A percentile compares a stretch with the other conserved stretches of the same genome.
These are phyloP conservation scores for Andrena dorsata DNA, from an alignment of 2,888 invertebrate genomes.

Conservation along the genomic window DNA sequence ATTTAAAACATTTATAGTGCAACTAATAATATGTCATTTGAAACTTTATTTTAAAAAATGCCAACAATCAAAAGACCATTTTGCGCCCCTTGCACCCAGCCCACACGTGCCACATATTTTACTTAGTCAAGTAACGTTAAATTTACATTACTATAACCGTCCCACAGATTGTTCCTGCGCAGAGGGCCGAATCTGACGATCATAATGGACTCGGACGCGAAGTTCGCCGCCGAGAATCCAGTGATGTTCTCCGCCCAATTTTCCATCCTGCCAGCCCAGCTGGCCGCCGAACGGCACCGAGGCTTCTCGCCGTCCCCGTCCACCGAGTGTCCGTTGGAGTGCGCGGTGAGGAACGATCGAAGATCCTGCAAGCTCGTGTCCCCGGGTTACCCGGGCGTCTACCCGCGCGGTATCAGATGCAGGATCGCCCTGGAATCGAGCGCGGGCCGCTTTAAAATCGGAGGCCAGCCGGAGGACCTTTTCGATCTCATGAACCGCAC, in stretches of 20 bases:
- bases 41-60: too few species aligned
- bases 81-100: too few species aligned
- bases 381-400: slow-evolving; percentile 79
- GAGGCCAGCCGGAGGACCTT: slow-evolving; percentile 75
- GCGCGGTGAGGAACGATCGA: slow-evolving; percentile 76
- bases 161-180: slow-evolving; percentile 74
- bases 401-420: slow-evolving; percentile 78
- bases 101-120: too few species aligned
- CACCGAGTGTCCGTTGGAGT: slow-evolving; percentile 77
- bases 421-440: slow-evolving; percentile 76
- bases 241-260: slow-evolving; percentile 81
- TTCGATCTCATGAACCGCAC: slow-evolving; percentile 80
- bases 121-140: too few species aligned
- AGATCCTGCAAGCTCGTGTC: slow-evolving; percentile 75
- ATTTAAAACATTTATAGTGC: too few species aligned
- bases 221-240: slow-evolving; percentile 78
- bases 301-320: slow-evolving; percentile 68
- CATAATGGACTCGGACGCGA: slow-evolving; percentile 76
- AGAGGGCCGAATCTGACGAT: slow-evolving; percentile 78
- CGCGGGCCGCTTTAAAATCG: slow-evolving; percentile 77
- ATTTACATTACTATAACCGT: neutral
- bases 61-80: too few species aligned
- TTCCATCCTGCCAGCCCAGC: slow-evolving; percentile 74
- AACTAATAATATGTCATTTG: too few species aligned
- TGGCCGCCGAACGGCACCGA: slow-evolving; percentile 76